Percentiles rank a stretch among this genome's conserved stretches.
These are phyloP conservation scores for Anarrhichthys ocellatus DNA, from an alignment of 2,113 vertebrate genomes.

Conservation along the genomic window DNA sequence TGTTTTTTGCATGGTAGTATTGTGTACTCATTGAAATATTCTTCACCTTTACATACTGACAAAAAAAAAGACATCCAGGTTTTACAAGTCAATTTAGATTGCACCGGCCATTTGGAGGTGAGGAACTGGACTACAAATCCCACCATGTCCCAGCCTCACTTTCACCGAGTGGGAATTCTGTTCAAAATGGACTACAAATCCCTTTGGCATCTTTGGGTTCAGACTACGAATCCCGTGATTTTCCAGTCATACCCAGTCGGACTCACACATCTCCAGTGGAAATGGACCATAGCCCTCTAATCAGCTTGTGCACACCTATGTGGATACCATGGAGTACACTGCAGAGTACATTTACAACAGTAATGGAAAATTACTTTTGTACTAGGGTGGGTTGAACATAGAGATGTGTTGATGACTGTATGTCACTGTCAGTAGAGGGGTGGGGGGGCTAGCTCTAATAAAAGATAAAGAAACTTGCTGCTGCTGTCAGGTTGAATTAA, in stretches of 20 bases:
- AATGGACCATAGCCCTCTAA: constrained; percentile 10
- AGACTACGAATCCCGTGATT: not conserved
- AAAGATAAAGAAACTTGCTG: not conserved
- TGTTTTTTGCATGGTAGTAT: constrained; percentile 75
- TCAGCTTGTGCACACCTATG: not conserved
- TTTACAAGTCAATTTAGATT: constrained; percentile 34
- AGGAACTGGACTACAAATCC: constrained; percentile 21
- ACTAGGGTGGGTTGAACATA: not conserved
- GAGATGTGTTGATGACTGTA: constrained; percentile 10
- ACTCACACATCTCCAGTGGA: not conserved
- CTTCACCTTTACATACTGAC: constrained; percentile 45
- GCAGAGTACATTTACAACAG: not conserved
- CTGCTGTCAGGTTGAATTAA: not conserved
- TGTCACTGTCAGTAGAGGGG: not conserved
- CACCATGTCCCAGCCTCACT: constrained; percentile 5
- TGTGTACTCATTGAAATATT: constrained; percentile 60
- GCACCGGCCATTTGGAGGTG: not conserved
- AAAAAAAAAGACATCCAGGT: not conserved
- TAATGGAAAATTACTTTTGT: constrained; percentile 14
- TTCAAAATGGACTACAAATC: constrained; percentile 17
- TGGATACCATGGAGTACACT: not conserved
- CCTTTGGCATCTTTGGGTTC: not conserved
- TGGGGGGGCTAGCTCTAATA: not conserved
- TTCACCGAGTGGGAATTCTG: not conserved
- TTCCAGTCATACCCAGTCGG: not conserved